Evolutionary conservation across 2,888 invertebrate genomes (phyloP).

Genomic region (Drosophila quinaria): DNA sequence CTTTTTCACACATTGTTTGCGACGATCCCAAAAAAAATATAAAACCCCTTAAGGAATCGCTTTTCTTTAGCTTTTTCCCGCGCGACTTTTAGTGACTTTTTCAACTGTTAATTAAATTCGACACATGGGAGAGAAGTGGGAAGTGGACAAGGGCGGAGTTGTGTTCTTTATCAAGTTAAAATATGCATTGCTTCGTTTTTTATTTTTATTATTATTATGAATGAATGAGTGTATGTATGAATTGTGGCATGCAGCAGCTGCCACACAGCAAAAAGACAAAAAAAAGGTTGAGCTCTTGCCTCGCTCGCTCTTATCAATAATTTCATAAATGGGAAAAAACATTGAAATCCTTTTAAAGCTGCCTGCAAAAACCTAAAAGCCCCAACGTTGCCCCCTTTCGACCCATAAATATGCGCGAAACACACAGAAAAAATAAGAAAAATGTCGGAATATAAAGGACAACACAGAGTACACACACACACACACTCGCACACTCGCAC

Average conservation of each 20-base stretch:
- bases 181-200: constrained; percentile 55
- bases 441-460: constrained; percentile 36
- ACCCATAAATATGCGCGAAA: constrained; percentile 64
- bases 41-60: constrained; percentile 13
- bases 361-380: constrained; percentile 47
- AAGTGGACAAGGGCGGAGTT: neutral
- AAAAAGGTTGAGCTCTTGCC: constrained; percentile 28
- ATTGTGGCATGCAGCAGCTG: constrained; percentile 14
- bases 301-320: constrained; percentile 72
- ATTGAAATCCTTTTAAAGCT: constrained; percentile 79
- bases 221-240: constrained; percentile 21
- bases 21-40: constrained; percentile 13
- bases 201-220: constrained; percentile 28
- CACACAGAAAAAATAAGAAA: constrained; percentile 28
- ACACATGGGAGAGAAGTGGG: constrained; percentile 37
- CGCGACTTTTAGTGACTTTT: constrained; percentile 49
- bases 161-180: constrained; percentile 29
- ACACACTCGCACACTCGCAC: constrained; percentile 27
- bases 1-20: constrained; percentile 71
- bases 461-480: constrained; percentile 25
- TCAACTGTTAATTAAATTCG: constrained; percentile 78
- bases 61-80: constrained; percentile 37
- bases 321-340: constrained; percentile 76
- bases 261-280: constrained; percentile 13
- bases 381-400: constrained; percentile 38